phyloP scores from a whole-genome alignment of 2,888 invertebrate species.

The Pyrrhosoma nymphula region DNA sequence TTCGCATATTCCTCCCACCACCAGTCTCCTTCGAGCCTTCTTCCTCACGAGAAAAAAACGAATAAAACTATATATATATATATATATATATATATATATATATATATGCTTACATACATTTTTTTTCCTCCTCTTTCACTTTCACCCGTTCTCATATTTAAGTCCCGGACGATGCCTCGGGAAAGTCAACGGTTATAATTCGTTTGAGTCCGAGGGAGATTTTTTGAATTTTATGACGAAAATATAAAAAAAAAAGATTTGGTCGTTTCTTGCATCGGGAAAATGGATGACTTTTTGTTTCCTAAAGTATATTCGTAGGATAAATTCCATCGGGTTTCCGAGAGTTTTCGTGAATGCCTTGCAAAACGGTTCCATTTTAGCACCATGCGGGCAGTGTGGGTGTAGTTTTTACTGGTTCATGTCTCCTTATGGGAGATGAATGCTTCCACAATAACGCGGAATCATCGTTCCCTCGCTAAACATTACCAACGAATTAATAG shows the following conservation, averaged over 20 bases:
- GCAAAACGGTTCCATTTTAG: neutral
- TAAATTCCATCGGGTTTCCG: neutral
- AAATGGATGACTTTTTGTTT: neutral
- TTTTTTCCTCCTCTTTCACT: neutral
- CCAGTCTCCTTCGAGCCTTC: neutral
- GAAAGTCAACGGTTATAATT: conserved; percentile 28
- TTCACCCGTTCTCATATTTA: conserved; percentile 18
- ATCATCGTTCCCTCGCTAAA: neutral
- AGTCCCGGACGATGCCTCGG: neutral
- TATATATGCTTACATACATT: neutral
- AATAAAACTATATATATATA: too few relatives aligned
- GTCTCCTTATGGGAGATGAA: neutral
- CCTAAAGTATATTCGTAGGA: neutral
- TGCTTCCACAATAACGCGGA: neutral
- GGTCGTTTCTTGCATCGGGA: neutral
- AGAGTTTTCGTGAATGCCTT: neutral
- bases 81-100: neutral
- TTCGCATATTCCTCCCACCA: neutral
- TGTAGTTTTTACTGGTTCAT: neutral
- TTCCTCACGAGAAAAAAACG: neutral
- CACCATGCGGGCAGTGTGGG: neutral
- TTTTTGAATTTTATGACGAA: neutral
- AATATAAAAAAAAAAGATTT: neutral
- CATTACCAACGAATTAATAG: neutral
- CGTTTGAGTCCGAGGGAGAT: neutral